phyloP scores from a whole-genome alignment of 2,113 vertebrate species.

The Oxyura jamaicensis region DNA sequence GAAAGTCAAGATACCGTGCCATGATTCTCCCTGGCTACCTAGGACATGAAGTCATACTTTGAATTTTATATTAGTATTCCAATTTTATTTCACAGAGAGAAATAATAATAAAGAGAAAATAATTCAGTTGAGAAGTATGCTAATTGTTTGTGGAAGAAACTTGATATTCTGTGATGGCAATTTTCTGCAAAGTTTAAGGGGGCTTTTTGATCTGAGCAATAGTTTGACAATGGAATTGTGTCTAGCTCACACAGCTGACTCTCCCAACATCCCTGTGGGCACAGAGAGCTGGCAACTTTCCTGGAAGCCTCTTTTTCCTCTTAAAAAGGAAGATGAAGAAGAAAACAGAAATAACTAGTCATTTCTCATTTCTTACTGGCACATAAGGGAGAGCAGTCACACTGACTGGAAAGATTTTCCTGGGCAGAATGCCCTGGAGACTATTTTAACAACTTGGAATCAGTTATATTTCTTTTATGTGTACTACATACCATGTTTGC shows the following conservation, averaged over 20 bases:
- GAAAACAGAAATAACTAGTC: not conserved
- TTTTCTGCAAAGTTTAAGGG: not conserved
- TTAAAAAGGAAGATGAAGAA: not conserved
- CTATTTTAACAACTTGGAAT: not conserved
- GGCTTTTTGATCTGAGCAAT: not conserved
- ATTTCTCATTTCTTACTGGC: not conserved
- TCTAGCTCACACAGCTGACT: rapidly evolving
- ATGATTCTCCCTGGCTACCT: not conserved
- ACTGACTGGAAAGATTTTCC: not conserved
- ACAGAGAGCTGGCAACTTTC: not conserved
- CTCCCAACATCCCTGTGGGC: not conserved
- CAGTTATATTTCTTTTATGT: not conserved
- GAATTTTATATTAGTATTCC: not conserved
- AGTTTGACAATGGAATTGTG: not conserved
- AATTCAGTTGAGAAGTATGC: not conserved
- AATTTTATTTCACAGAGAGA: not conserved
- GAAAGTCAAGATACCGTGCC: not conserved
- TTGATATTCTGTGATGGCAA: not conserved
- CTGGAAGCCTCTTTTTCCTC: not conserved
- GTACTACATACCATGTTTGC: not conserved
- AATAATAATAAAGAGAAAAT: not conserved
- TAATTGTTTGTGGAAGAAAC: not conserved
- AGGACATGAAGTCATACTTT: not conserved
- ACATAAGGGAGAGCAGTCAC: not conserved
- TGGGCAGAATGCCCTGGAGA: not conserved